Conservation (phyloP, 2,113 vertebrate genomes). For the Ceyx melanurus region DNA sequence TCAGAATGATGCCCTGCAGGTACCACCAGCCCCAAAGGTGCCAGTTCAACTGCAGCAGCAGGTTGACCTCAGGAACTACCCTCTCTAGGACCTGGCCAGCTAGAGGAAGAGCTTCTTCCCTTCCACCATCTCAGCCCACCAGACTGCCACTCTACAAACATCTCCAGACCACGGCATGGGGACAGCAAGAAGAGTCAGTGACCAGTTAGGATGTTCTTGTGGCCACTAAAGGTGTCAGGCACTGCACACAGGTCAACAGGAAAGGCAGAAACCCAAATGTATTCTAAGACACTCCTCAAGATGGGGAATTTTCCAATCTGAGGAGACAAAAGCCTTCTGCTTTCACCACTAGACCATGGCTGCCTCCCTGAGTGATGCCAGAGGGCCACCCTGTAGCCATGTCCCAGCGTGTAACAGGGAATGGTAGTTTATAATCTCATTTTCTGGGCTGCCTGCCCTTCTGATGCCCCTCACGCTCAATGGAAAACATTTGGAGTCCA, state of each 20-base stretch:
- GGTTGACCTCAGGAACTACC: rapidly evolving
- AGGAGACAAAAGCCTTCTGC: constrained; percentile 38
- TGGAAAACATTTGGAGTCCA: constrained; percentile 29
- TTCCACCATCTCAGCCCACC: not conserved
- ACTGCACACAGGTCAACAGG: not conserved
- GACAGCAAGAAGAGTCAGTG: not conserved
- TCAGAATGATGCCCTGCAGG: rapidly evolving
- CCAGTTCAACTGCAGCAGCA: rapidly evolving
- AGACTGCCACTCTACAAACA: not conserved
- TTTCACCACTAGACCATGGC: not conserved
- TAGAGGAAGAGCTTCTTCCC: not conserved
- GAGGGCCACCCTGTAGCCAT: constrained; percentile 44
- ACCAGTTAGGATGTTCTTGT: not conserved
- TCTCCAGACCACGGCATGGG: not conserved
- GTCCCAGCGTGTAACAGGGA: constrained; percentile 17
- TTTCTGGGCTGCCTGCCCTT: constrained; percentile 54
- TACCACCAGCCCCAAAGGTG: not conserved
- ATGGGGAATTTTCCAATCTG: not conserved
- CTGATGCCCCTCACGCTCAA: constrained; percentile 48
- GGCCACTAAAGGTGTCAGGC: not conserved
- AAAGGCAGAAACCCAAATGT: not conserved
- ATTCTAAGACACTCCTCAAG: not conserved
- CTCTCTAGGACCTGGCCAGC: not conserved
- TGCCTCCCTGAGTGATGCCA: not conserved
- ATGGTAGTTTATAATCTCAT: constrained; percentile 63